Conservation (phyloP, 2,888 invertebrate species). For the Prostheceraeus crozeri region DNA sequence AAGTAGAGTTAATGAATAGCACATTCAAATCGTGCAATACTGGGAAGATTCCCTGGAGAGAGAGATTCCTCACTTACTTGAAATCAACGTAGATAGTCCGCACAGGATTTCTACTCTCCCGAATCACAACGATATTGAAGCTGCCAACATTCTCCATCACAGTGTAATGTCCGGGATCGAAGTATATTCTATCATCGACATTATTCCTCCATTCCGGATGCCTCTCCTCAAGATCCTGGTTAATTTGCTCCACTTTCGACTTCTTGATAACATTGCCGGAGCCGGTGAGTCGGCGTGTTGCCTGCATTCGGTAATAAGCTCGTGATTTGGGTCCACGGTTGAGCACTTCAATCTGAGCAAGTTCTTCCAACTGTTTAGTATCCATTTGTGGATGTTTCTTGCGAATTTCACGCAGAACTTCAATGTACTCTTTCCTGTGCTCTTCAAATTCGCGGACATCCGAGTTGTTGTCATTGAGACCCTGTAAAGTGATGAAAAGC, state of each 20-base stretch:
- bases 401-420: slow-evolving; percentile 76
- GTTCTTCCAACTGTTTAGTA: slow-evolving; percentile 76
- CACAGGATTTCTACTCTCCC: slow-evolving; percentile 72
- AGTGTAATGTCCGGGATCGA: slow-evolving; percentile 94
- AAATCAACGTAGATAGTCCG: slow-evolving; percentile 77
- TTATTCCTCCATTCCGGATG: slow-evolving; percentile 42
- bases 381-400: slow-evolving; percentile 83
- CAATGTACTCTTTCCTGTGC: slow-evolving; percentile 83
- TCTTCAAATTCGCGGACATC: slow-evolving; percentile 79
- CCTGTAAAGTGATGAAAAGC: too few relatives aligned
- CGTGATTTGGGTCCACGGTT: slow-evolving; percentile 87
- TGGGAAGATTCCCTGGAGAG: too few relatives aligned
- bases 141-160: slow-evolving; percentile 96
- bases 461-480: too few relatives aligned
- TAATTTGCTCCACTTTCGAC: slow-evolving; percentile 49
- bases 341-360: slow-evolving; percentile 76
- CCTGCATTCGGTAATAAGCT: slow-evolving; percentile 66
- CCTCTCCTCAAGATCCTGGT: slow-evolving; percentile 46
- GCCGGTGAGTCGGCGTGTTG: slow-evolving; percentile 87
- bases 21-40: too few relatives aligned
- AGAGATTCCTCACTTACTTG: too few relatives aligned
- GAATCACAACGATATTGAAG: slow-evolving; percentile 77
- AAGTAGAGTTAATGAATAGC: too few relatives aligned
- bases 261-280: slow-evolving; percentile 70
- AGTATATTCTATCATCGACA: slow-evolving; percentile 61